Evolutionary conservation across 2,797 vertebrate species (phyloP), one percentile per base, ranked within the genome.

Genomic region (Megaceryle alcyon): DNA sequence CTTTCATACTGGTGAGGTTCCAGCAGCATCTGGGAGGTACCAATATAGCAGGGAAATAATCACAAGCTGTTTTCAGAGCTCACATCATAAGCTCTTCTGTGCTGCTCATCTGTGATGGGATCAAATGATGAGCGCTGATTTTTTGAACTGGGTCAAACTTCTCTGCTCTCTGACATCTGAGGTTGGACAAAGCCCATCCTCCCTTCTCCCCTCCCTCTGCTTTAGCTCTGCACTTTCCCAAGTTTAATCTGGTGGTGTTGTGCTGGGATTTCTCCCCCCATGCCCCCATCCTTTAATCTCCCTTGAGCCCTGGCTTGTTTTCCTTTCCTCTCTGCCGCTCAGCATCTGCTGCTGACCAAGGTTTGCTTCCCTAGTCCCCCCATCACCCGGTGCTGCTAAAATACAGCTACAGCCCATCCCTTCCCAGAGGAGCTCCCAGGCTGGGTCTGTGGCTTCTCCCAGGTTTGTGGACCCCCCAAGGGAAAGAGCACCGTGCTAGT

Each of bases 311-410:
- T 12, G 51, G 1, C 12, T 56, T 59, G 35, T 61, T 95, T 63
- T 81, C 35, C 28, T 78, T 57, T 29, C 31, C 0, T 0, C 51
- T 19, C 26, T 20, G 59, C 31, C 21, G 28, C 73, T 87, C 5
- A 0, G 29, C 0, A 1, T 14, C 20, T 60, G 43, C 56, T 83
- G 65, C 41, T 39, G 13, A 13, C 35, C 0, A 0, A 79, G 39
- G 28, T 88, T 88, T 56, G 20, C 37, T 39, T 39, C 80, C 49
- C 18, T 5, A 1, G 8, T 28, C 31, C 33, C 4, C 14, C 2
- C 0, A 1, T 39, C 61, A 65, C 0, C 0, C 46, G 29, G 8
- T 49, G 60, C 33, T 4, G 1, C 28, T 53, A 25, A 77, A 84
- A 57, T 5, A 10, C 56, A 51, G 51, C 43, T 19, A 1, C 59